Evolutionary conservation across 2,113 vertebrate species (phyloP).

Genomic region (Gadus chalcogrammus): DNA sequence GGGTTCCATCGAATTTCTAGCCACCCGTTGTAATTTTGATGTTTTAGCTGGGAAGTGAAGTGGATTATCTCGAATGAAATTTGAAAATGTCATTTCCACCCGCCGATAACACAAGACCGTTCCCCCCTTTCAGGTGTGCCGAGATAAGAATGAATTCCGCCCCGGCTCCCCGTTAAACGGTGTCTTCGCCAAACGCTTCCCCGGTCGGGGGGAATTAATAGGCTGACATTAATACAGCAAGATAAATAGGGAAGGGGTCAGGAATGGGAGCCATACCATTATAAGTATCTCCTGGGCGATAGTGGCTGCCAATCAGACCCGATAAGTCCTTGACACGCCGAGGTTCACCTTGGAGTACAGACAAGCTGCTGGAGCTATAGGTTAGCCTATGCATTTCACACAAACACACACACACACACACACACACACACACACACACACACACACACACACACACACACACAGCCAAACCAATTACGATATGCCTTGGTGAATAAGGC

Average conservation of each 20-base stretch:
- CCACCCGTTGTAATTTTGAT: constrained; percentile 83
- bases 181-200: constrained; percentile 77
- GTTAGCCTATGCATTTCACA: constrained; percentile 3
- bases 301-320: constrained; percentile 86
- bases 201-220: constrained; percentile 84
- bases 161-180: constrained; percentile 78
- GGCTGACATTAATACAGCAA: constrained; percentile 94
- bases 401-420: constrained; percentile 17
- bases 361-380: neutral
- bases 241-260: constrained; percentile 90
- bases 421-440: constrained; percentile 29
- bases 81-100: constrained; percentile 93
- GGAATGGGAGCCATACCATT: constrained; percentile 72
- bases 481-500: no score
- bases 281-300: constrained; percentile 80
- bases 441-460: neutral
- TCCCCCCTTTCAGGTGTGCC: constrained; percentile 84
- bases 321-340: constrained; percentile 71
- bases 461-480: neutral
- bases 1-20: constrained; percentile 72
- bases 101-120: constrained; percentile 92
- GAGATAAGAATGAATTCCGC: constrained; percentile 88
- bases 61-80: constrained; percentile 91
- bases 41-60: constrained; percentile 86
- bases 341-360: constrained; percentile 65